Conservation (phyloP, 2,888 invertebrate genomes). For the Gastrophysa polygoni region DNA sequence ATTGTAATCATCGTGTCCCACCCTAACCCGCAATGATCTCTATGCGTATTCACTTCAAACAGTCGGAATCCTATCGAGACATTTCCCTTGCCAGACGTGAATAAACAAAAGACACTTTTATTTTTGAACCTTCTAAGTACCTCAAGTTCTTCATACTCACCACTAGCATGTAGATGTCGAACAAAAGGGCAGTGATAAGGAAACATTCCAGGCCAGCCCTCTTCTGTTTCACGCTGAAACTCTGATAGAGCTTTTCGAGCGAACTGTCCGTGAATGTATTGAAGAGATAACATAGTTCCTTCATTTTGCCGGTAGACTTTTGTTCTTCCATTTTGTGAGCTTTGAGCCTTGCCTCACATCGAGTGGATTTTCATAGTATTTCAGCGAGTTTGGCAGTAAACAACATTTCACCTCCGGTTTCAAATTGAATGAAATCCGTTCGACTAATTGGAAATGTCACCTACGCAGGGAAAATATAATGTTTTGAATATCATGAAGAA, state of each 20-base stretch:
- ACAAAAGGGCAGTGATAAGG: slow-evolving; percentile 69
- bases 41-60: too few relatives aligned
- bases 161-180: slow-evolving; percentile 67
- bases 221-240: slow-evolving; percentile 74
- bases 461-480: too few relatives aligned
- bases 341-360: neutral
- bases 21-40: too few relatives aligned
- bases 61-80: too few relatives aligned
- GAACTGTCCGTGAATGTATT: slow-evolving; percentile 66
- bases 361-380: slow-evolving; percentile 12
- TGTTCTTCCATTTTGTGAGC: slow-evolving; percentile 47
- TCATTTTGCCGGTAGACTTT: slow-evolving; percentile 51
- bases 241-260: slow-evolving; percentile 73
- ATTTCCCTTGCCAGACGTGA: too few relatives aligned
- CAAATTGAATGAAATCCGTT: too few relatives aligned
- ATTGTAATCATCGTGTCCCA: too few relatives aligned
- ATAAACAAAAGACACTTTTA: too few relatives aligned
- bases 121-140: too few relatives aligned
- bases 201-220: slow-evolving; percentile 74
- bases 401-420: neutral
- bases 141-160: slow-evolving; percentile 58
- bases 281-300: slow-evolving; percentile 45
- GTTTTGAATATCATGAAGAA: too few relatives aligned
- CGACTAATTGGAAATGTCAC: too few relatives aligned
- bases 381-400: slow-evolving; percentile 3